Conservation (phyloP, 2,797 vertebrate species). For the Coilia nasus region DNA sequence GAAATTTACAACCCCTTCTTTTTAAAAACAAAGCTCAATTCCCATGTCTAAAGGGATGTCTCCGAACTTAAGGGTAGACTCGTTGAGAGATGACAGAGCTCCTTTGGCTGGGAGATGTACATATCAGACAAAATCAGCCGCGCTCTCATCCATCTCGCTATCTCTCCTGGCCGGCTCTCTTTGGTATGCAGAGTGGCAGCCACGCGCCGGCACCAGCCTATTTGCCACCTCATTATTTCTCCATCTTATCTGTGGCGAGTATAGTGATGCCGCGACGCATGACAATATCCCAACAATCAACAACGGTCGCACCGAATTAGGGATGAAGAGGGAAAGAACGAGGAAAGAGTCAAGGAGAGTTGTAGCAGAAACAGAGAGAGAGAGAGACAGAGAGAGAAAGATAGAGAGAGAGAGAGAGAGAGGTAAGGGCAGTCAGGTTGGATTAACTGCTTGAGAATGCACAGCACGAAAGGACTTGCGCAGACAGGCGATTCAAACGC, state of each 20-base stretch:
- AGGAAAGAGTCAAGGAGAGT: neutral
- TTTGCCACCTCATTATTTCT: constrained; percentile 23
- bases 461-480: neutral
- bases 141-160: neutral
- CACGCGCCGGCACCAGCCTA: neutral
- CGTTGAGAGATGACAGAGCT: constrained; percentile 1
- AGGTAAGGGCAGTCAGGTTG: neutral
- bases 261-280: neutral
- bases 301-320: constrained; percentile 8
- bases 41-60: neutral
- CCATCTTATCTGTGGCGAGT: constrained; percentile 7
- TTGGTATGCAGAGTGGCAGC: constrained; percentile 6
- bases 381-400: neutral
- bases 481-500: neutral
- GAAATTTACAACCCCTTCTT: neutral
- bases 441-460: constrained; percentile 4
- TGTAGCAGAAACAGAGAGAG: neutral
- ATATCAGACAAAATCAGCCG: constrained; percentile 6
- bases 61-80: neutral
- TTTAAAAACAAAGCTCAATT: neutral
- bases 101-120: constrained; percentile 4
- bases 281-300: constrained; percentile 17
- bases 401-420: neutral
- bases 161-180: neutral
- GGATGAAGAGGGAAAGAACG: neutral